Percentiles rank a stretch among this genome's conserved stretches.
phyloP scores from a whole-genome alignment of 2,797 vertebrate species.

The Okamejei kenojei region DNA sequence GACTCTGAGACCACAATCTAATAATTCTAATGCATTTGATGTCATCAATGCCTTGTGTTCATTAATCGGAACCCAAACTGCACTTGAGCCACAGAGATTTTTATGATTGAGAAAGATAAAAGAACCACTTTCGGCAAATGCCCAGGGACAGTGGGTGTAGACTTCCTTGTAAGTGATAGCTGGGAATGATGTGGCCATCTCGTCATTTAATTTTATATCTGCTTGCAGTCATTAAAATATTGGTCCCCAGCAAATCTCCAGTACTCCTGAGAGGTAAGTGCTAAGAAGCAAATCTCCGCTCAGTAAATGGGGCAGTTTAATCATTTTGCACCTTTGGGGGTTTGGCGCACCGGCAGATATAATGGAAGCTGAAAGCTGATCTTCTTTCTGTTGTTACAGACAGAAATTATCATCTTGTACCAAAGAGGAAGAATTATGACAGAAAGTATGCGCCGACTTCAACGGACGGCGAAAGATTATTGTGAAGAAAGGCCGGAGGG shows the following conservation, averaged over 20 bases:
- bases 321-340: not conserved
- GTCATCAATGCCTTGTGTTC: not conserved
- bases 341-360: not conserved
- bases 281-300: not conserved
- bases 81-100: not conserved
- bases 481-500: not conserved
- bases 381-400: not conserved
- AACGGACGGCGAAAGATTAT: not conserved
- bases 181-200: not conserved
- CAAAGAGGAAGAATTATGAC: slow-evolving; percentile 6
- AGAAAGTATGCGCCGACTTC: not conserved
- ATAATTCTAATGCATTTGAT: not conserved
- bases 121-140: not conserved
- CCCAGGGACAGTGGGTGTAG: not conserved
- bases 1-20: not conserved
- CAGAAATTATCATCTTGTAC: not conserved
- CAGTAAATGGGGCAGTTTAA: not conserved
- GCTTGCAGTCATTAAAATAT: not conserved
- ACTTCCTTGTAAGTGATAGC: not conserved
- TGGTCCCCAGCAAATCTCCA: not conserved
- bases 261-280: not conserved
- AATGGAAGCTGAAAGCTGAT: not conserved
- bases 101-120: not conserved
- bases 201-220: not conserved
- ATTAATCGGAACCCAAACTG: not conserved